A percentile compares a stretch with the other conserved stretches of the same genome.
phyloP scores from a whole-genome alignment of 2,888 invertebrate genomes.

The Cerceris rybyensis region DNA sequence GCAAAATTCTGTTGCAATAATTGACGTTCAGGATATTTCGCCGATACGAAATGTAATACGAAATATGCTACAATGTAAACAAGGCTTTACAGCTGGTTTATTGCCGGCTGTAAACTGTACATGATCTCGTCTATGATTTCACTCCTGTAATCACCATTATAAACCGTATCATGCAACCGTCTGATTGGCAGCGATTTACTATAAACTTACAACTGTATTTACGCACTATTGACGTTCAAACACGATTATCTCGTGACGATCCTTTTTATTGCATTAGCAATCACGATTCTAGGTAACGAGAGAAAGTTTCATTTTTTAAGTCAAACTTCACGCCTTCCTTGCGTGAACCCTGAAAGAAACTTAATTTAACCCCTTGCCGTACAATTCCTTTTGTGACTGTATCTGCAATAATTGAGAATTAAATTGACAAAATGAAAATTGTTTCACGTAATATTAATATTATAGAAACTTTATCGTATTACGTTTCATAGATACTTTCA shows the following conservation, averaged over 20 bases:
- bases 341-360: too few species aligned
- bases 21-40: conserved; percentile 13
- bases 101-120: conserved; percentile 44
- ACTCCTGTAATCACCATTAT: conserved; percentile 21
- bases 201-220: background rate
- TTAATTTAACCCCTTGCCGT: too few species aligned
- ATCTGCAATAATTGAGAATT: too few species aligned
- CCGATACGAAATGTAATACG: background rate
- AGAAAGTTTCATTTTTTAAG: too few species aligned
- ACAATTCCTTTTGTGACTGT: too few species aligned
- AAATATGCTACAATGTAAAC: conserved; percentile 39
- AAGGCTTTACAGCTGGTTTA: conserved; percentile 48
- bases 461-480: too few species aligned
- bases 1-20: conserved; percentile 13
- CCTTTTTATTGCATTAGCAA: too few species aligned
- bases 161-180: conserved; percentile 20
- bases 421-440: too few species aligned
- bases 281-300: too few species aligned
- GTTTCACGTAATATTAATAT: too few species aligned
- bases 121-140: conserved; percentile 29
- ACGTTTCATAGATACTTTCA: too few species aligned
- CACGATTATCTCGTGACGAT: background rate
- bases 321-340: too few species aligned
- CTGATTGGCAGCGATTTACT: conserved; percentile 18
- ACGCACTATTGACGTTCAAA: background rate